Evolutionary conservation across 2,113 vertebrate species (phyloP), one percentile per base, ranked within the genome.

Genomic region (Leptosomus discolor): DNA sequence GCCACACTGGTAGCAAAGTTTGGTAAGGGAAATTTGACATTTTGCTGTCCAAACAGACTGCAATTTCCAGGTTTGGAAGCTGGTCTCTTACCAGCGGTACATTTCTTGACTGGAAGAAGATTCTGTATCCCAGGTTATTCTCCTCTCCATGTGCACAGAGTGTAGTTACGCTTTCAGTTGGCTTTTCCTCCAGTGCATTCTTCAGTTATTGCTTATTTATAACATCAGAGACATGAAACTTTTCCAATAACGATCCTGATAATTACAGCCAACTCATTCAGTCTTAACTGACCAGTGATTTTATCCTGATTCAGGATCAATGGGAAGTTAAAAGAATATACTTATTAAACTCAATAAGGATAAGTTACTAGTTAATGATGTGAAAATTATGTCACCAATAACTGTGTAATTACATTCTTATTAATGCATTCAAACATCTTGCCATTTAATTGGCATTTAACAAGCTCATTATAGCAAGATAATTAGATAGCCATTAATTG

Each of bases 401-500:
- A 97, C 92, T 98, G 94, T 97, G 97, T 98, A 98, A 98, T 98
- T 98, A 98, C 97, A 92, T 97, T 97, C 97, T 97, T 98, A 98
- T 98, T 98, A 98, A 98, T 97, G 97, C 97, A 92, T 98, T 97
- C 92, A 97, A 97, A 97, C 95, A 97, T 96, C 96, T 98, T 97
- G 90, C 97, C 91, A 96, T 97, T 97, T 98, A 98, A 98, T 98
- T 98, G 97, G 95, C 96, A 94, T 98, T 97, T 98, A 98, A 97
- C 97, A 98, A 97, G 97, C 97, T 98, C 94, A 93, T 97, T 97
- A 97, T 98, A 94, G 96, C 90, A 96, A 95, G 96, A 98, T 97
- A 97, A 98, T 98, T 98, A 97, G 97, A 97, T 97, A 98, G 96
- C 95, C 98, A 98, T 98, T 98, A 98, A 98, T 98, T 97, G 98